Conservation (phyloP, 2,113 vertebrate genomes). For the Prietella phreatophila region DNA sequence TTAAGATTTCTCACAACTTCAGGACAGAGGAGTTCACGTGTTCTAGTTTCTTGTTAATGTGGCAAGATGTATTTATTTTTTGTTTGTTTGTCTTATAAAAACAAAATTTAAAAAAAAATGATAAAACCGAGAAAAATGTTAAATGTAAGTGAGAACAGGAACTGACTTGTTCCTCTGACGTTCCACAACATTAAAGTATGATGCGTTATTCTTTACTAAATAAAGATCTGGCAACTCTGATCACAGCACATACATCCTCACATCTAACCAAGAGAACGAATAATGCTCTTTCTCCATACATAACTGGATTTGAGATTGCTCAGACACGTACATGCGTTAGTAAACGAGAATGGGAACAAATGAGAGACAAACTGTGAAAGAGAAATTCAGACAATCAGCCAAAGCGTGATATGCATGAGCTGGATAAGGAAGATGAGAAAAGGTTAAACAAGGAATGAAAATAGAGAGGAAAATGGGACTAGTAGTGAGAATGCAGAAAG, state of each 20-base stretch:
- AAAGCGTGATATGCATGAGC: background rate
- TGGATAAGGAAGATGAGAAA: background rate
- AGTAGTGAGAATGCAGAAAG: background rate
- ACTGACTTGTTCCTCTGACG: background rate
- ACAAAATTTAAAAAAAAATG: no score
- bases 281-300: background rate
- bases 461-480: background rate
- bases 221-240: background rate
- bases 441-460: background rate
- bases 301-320: background rate
- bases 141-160: no score
- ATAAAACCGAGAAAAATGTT: background rate
- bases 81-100: no score
- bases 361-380: background rate
- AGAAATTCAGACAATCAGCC: background rate
- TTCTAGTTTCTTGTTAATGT: background rate
- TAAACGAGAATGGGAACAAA: background rate
- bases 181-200: background rate
- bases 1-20: background rate
- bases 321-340: background rate
- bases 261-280: background rate
- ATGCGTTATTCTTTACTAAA: background rate
- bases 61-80: no score
- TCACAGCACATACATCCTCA: background rate
- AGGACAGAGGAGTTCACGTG: no score